Base-by-base conservation (phyloP, 2,888 invertebrate genomes). In the Euclidia mi region DNA sequence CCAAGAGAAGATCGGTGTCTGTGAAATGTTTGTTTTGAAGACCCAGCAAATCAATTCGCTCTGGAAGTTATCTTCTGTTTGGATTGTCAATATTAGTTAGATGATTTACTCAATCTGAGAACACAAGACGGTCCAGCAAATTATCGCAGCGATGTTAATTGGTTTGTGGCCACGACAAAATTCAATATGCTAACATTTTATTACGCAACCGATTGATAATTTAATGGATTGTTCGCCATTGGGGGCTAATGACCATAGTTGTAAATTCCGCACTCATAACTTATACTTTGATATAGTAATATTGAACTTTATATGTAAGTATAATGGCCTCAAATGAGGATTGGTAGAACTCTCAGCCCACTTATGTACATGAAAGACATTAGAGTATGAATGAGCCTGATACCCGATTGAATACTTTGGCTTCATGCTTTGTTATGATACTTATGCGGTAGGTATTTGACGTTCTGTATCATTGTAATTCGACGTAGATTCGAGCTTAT, bases 121-220 rank as follows among this genome's bases (percentile, higher is more conserved):
- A 58, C 34, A 41, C 40, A 28, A 40, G 49, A 56, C 29, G 29
- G 56, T 35, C 56, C 29, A 17, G 7, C 15, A 20, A 50, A 65
- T 71, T 71, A 68, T 56, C 51, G 20, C 42, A 57, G 40, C 55
- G 48, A 48, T 56, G 57, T 37, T 72, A 63, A 71, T 57, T 61
- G 60, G 37, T 72, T 43, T 38, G 25, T 10, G 40, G 12, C 37
- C 38, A 15, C 12, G 17, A 40, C 32, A 29, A 40, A 28, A 41
- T 60, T 50, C 47, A 50, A 41, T 50, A 50, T 56, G 63, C 45
- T 43, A 41, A 56, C 59, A 71, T 52, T 52, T 57, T 25, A 25
- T 66, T 66, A 47, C 43, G 50, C 43, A 71, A 63, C 37, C 28
- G 28, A 48, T 37, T n/a, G n/a, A 35, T 9, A 32, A 43, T 15